Evolutionary conservation across 35 echinoderm and acorn worm species (phyloP).

Genomic region (Nesometra sesokonis): DNA sequence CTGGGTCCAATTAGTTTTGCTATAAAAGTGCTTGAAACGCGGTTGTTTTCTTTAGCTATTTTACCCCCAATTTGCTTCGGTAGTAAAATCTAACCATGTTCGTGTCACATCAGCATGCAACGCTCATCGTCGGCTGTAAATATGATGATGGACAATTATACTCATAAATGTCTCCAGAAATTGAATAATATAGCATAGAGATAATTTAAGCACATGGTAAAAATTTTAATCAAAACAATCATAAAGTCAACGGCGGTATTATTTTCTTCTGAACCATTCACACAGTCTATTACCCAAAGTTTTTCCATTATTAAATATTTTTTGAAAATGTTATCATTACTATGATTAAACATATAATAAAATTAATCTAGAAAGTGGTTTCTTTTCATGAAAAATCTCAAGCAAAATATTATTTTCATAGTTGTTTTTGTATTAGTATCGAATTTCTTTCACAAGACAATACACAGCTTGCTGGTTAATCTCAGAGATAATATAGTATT

Average conservation of each 20-base stretch:
- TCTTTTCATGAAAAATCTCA: background rate
- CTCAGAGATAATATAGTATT: background rate
- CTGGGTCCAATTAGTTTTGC: background rate
- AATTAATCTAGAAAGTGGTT: background rate
- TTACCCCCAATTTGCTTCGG: background rate
- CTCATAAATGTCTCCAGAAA: background rate
- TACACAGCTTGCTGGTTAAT: background rate
- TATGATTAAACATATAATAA: background rate
- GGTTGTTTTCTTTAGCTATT: background rate
- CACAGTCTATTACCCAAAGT: background rate
- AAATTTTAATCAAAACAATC: background rate
- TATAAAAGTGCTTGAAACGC: background rate
- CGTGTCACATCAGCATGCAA: background rate
- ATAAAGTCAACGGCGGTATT: background rate
- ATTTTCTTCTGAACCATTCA: background rate
- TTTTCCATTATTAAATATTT: background rate
- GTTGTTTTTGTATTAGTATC: background rate
- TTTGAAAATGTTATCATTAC: background rate
- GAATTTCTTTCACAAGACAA: background rate
- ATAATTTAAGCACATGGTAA: background rate
- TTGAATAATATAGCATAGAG: background rate
- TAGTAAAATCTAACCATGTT: background rate
- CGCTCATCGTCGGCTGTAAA: background rate
- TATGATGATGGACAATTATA: background rate
- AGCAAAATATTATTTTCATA: background rate